phyloP scores from a whole-genome alignment of 2,888 invertebrate species.

The Mythimna ferrago region DNA sequence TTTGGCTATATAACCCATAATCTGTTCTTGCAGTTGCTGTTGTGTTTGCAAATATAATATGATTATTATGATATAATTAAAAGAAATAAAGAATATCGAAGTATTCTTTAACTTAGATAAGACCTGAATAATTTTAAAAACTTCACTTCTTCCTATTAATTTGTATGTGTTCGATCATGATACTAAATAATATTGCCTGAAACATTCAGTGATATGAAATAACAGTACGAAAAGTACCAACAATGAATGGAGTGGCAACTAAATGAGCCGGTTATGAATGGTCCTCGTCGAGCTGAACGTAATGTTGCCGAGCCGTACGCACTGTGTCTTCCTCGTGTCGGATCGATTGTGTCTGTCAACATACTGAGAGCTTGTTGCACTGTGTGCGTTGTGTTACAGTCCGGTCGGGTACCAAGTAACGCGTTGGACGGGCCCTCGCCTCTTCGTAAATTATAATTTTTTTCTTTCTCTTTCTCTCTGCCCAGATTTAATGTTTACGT shows the following conservation, averaged over 20 bases:
- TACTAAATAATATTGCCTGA: neutral
- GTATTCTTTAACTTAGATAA: slow-evolving; percentile 6
- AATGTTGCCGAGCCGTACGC: slow-evolving; percentile 69
- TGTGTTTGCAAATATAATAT: slow-evolving; percentile 53
- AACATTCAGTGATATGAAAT: neutral
- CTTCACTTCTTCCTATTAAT: neutral
- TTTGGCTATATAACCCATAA: slow-evolving; percentile 46
- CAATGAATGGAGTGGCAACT: slow-evolving; percentile 3
- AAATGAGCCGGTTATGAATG: slow-evolving; percentile 39
- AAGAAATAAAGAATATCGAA: neutral
- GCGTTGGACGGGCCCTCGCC: slow-evolving; percentile 66
- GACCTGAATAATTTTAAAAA: slow-evolving; percentile 5
- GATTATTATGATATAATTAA: neutral
- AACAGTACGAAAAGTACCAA: neutral
- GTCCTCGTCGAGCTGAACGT: slow-evolving; percentile 30
- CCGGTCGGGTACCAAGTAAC: slow-evolving; percentile 63
- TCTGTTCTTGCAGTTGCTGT: slow-evolving; percentile 42
- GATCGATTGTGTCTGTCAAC: slow-evolving; percentile 78
- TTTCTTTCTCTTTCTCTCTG: slow-evolving; percentile 84
- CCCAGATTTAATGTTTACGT: slow-evolving; percentile 82
- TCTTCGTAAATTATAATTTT: slow-evolving; percentile 60
- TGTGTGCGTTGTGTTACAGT: slow-evolving; percentile 73
- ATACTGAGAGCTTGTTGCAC: slow-evolving; percentile 77
- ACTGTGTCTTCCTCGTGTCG: slow-evolving; percentile 83
- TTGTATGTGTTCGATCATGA: neutral